These are phyloP conservation scores for Synanthedon vespiformis DNA, from an alignment of 2,888 invertebrate species.

Conservation along the genomic window DNA sequence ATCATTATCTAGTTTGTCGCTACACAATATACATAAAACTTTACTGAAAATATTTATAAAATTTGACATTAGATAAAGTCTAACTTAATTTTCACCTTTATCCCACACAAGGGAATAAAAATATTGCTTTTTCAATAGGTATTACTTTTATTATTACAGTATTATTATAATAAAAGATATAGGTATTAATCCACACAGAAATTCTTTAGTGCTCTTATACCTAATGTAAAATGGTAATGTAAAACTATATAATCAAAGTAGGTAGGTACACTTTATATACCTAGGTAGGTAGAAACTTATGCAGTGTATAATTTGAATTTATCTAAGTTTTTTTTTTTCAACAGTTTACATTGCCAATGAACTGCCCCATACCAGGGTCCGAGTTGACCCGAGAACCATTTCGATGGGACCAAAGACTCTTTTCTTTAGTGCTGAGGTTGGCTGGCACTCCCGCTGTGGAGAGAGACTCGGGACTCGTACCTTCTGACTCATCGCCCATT, in stretches of 20 bases:
- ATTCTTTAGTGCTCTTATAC: no score
- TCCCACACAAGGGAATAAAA: no score
- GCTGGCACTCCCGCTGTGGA: slow-evolving; percentile 92
- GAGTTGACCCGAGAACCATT: slow-evolving; percentile 99
- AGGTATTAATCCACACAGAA: no score
- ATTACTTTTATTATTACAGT: no score
- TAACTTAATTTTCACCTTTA: no score
- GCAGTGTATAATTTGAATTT: no score
- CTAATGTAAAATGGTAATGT: no score
- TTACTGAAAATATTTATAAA: neutral
- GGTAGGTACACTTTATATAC: no score
- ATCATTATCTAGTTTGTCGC: neutral
- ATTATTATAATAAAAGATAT: no score
- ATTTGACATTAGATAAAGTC: neutral
- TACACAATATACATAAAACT: neutral
- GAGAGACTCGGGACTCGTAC: slow-evolving; percentile 88
- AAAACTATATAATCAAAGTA: no score
- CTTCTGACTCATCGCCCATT: slow-evolving; percentile 93
- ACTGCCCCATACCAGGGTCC: slow-evolving; percentile 93
- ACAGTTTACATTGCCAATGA: slow-evolving; percentile 91
- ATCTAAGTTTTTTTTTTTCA: slow-evolving; percentile 1
- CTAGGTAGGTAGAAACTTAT: no score
- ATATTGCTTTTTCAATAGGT: no score
- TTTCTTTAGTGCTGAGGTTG: slow-evolving; percentile 92
- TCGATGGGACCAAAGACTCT: slow-evolving; percentile 98